These are phyloP conservation scores for Seriola aureovittata DNA, from an alignment of 2,113 vertebrate genomes.

Conservation along the genomic window DNA sequence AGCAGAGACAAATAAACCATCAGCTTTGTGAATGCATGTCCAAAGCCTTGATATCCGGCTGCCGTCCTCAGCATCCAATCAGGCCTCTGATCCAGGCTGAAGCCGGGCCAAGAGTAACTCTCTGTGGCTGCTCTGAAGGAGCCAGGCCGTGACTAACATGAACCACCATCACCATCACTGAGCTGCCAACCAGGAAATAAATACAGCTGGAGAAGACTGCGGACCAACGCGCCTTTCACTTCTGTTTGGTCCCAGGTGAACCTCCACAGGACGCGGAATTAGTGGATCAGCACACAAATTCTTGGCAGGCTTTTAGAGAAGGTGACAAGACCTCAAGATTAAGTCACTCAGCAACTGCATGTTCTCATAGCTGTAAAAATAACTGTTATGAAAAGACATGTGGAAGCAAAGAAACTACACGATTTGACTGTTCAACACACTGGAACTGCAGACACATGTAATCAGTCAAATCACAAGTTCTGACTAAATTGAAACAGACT, in stretches of 20 bases:
- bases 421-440: background rate
- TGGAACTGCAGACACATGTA: background rate
- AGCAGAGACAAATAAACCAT: slow-evolving; percentile 36
- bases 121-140: slow-evolving; percentile 54
- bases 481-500: background rate
- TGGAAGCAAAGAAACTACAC: background rate
- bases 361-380: background rate
- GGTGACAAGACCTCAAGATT: slow-evolving; percentile 2
- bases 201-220: slow-evolving; percentile 56
- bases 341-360: slow-evolving; percentile 10
- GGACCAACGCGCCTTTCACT: slow-evolving; percentile 42
- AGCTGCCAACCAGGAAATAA: slow-evolving; percentile 72
- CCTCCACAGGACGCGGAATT: slow-evolving; percentile 9
- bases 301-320: background rate
- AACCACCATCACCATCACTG: slow-evolving; percentile 61
- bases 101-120: slow-evolving; percentile 60
- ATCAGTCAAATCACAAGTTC: slow-evolving; percentile 1
- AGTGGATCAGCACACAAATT: slow-evolving; percentile 18
- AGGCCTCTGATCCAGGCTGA: slow-evolving; percentile 45
- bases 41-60: slow-evolving; percentile 66
- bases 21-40: slow-evolving; percentile 58
- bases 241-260: slow-evolving; percentile 56
- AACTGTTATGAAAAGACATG: background rate
- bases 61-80: slow-evolving; percentile 39
- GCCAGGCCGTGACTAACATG: slow-evolving; percentile 74